Evolutionary conservation across 2,113 vertebrate genomes (phyloP), one percentile per base, ranked within the genome.

Genomic region (Monopterus albus): DNA sequence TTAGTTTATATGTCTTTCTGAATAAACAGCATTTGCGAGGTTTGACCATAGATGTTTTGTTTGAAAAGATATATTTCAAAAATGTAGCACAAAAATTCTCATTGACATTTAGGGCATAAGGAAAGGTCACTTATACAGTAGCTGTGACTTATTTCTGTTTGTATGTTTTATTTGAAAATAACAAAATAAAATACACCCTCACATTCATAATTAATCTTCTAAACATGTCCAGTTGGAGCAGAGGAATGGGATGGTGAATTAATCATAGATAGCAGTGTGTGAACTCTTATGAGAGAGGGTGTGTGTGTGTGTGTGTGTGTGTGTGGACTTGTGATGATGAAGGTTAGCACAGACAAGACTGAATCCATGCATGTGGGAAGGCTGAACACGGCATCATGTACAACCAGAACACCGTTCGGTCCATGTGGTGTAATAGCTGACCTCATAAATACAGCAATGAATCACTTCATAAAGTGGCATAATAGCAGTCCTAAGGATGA

Each of bases 181-280:
- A 76, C 17, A 23, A 66, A 80, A 78, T 46, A 63, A 70, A 38
- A 6, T 55, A 21, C n/a, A 3, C 1, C 2, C 26, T 23, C 42
- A 11, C 25, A 7, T 55, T 20, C 55, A 87, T 78, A 78, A 88
- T 71, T 64, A 25, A 88, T 84, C n/a, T n/a, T n/a, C n/a, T n/a
- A n/a, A n/a, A n/a, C n/a, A n/a, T n/a, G n/a, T n/a, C n/a, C n/a
- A n/a, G n/a, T 50, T 36, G 51, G 43, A 78, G 69, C 31, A 35
- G 63, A 72, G 53, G 59, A 78, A 74, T 39, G 49, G 46, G 33
- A 50, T 59, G 36, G 65, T 77, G 57, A 85, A 90, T 88, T 79
- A 84, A 82, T 87, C 71, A 86, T 79, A 45, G 72, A 38, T 45
- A 28, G 2, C 36, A 38, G 76, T 79, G 56, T 73, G 33, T 28